Conservation (phyloP, 2,113 vertebrate species). For the Parotia lawesii region DNA sequence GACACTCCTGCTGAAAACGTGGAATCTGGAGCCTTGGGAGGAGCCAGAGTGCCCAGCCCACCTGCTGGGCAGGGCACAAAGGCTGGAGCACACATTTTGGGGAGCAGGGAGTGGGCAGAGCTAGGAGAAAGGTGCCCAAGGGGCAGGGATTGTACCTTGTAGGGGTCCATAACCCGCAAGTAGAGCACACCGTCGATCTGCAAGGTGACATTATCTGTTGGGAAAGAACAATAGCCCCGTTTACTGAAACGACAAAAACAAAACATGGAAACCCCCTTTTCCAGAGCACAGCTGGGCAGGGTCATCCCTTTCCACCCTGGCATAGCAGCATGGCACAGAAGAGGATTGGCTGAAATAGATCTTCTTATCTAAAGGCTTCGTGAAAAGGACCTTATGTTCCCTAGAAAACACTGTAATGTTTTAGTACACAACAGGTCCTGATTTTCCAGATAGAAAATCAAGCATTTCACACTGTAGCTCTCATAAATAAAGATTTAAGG, state of each 20-base stretch:
- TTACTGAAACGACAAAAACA: not conserved
- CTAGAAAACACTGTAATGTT: not conserved
- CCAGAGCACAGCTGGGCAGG: not conserved
- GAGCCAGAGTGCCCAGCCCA: not conserved
- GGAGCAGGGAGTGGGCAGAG: not conserved
- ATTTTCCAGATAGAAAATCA: not conserved
- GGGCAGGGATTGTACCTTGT: slow-evolving; percentile 80
- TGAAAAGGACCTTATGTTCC: rapidly evolving
- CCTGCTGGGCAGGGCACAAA: not conserved
- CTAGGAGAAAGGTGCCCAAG: not conserved
- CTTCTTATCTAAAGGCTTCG: not conserved
- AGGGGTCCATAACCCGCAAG: slow-evolving; percentile 90
- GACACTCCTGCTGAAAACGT: rapidly evolving
- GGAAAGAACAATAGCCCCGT: not conserved
- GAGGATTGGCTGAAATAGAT: rapidly evolving
- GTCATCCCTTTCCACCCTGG: not conserved
- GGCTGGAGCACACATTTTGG: rapidly evolving
- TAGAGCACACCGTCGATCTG: slow-evolving; percentile 98
- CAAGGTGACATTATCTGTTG: slow-evolving; percentile 91
- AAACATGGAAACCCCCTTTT: rapidly evolving
- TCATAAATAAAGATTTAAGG: not conserved
- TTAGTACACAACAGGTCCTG: not conserved
- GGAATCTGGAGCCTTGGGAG: not conserved
- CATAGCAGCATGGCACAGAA: rapidly evolving
- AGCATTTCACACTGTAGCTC: not conserved